Evolutionary conservation across 2,888 invertebrate species (phyloP).

Genomic region (Mythimna lalbum): DNA sequence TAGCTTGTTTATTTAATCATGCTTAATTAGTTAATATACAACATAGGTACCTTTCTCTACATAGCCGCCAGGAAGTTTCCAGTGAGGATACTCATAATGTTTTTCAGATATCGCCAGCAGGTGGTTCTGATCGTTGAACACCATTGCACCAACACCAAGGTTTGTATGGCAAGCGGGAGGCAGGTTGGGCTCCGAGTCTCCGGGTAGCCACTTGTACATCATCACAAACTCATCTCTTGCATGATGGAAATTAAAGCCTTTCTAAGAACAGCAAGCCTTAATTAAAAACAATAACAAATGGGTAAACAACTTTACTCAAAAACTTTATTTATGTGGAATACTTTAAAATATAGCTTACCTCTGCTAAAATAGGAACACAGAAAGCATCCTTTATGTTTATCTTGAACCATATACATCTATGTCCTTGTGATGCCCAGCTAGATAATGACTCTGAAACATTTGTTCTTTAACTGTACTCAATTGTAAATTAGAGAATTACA

Average conservation of each 20-base stretch:
- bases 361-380: conserved; percentile 93
- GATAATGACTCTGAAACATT: conserved; percentile 92
- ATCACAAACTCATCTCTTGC: conserved; percentile 95
- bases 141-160: conserved; percentile 96
- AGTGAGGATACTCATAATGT: conserved; percentile 91
- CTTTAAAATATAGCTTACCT: conserved; percentile 85
- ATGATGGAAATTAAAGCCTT: conserved; percentile 97
- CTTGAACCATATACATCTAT: conserved; percentile 95
- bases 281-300: conserved; percentile 61
- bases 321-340: conserved; percentile 13
- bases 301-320: conserved; percentile 30
- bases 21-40: too few species aligned
- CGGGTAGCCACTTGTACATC: conserved; percentile 95
- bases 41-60: conserved; percentile 93
- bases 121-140: conserved; percentile 94
- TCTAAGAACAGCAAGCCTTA: conserved; percentile 87
- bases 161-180: conserved; percentile 95
- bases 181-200: conserved; percentile 91
- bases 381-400: conserved; percentile 92
- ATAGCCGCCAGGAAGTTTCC: conserved; percentile 98
- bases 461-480: not conserved
- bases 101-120: conserved; percentile 96
- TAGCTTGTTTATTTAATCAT: not conserved
- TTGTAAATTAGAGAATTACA: not conserved
- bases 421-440: conserved; percentile 92